Evolutionary conservation across 1,140 invertebrate genomes (phyloP).

Genomic region (Drosophila azteca): DNA sequence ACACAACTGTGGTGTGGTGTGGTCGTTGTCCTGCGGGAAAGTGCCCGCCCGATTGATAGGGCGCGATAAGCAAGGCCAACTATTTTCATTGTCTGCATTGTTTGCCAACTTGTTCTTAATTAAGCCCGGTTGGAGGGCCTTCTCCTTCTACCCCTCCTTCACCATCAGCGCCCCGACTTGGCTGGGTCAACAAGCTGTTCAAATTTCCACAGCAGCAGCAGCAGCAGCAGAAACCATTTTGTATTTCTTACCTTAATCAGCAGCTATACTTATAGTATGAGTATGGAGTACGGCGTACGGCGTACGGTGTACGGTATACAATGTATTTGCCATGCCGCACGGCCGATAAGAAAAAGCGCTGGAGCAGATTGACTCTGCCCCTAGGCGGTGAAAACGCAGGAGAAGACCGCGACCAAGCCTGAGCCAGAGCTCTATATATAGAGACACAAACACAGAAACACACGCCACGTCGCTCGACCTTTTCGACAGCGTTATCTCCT

Average conservation of each 20-base stretch:
- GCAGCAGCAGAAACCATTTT: constrained; percentile 63
- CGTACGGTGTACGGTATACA: too few species aligned
- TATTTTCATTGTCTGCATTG: constrained; percentile 71
- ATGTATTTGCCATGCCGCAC: constrained; percentile 34
- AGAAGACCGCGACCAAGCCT: not conserved
- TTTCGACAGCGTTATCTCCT: constrained; percentile 57
- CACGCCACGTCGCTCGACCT: constrained; percentile 33
- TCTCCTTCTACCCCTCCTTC: not conserved
- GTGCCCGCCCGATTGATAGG: constrained; percentile 57
- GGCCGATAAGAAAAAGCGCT: constrained; percentile 55
- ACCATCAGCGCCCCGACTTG: constrained; percentile 7
- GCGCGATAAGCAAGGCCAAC: constrained; percentile 78
- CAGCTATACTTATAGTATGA: constrained; percentile 36
- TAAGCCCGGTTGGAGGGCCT: constrained; percentile 63
- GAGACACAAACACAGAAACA: constrained; percentile 43
- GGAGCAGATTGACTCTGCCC: constrained; percentile 60
- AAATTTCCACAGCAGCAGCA: constrained; percentile 43
- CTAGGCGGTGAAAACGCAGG: constrained; percentile 16
- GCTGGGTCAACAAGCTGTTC: constrained; percentile 66
- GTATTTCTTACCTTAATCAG: constrained; percentile 69
- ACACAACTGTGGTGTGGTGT: not conserved
- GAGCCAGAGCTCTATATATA: constrained; percentile 48
- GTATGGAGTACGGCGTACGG: too few species aligned
- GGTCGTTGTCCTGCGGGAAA: constrained; percentile 68
- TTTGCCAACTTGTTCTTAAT: constrained; percentile 78